Conservation (phyloP, 2,888 invertebrate genomes). For the Anthophora plumipes region DNA sequence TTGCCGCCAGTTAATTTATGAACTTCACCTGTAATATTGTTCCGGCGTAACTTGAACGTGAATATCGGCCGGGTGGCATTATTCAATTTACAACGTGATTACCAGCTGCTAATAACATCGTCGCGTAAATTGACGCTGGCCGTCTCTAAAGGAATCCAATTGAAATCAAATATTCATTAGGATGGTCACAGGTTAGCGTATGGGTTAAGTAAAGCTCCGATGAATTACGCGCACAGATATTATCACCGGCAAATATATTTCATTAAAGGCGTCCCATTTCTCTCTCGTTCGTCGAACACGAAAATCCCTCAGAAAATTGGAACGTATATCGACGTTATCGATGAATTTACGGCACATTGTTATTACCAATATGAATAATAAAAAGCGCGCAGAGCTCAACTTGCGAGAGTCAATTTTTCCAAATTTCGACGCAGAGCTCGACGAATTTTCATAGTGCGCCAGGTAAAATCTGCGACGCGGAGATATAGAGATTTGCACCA, state of each 20-base stretch:
- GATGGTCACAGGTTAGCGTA: conserved; percentile 5
- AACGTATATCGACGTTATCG: neutral
- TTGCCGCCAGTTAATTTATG: conserved; percentile 33
- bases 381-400: neutral
- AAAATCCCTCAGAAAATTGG: neutral
- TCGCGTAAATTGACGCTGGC: conserved; percentile 42
- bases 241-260: conserved; percentile 7
- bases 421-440: neutral
- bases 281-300: neutral
- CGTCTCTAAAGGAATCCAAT: conserved; percentile 41
- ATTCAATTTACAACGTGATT: conserved; percentile 57
- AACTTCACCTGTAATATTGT: conserved; percentile 40
- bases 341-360: neutral
- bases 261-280: neutral
- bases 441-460: neutral
- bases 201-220: conserved; percentile 39
- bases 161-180: conserved; percentile 55
- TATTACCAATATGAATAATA: neutral
- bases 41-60: conserved; percentile 27
- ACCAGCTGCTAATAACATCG: conserved; percentile 44
- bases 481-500: too few species aligned
- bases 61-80: conserved; percentile 36
- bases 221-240: conserved; percentile 33
- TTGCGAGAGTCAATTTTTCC: neutral
- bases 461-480: neutral